Evolutionary conservation across 2,113 vertebrate species (phyloP).

Genomic region (Boleophthalmus pectinirostris): DNA sequence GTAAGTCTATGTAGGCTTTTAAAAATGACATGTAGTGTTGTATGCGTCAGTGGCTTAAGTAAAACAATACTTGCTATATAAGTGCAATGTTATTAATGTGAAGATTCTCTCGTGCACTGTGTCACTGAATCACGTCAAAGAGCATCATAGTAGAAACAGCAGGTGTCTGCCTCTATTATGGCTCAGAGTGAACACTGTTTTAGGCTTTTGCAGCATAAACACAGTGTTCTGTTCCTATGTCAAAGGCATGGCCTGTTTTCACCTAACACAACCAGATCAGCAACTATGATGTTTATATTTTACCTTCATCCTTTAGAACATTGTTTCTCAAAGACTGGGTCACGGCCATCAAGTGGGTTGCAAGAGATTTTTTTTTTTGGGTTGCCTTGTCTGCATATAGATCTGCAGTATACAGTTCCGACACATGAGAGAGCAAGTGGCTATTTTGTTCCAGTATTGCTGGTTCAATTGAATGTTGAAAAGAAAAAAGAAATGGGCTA

Average conservation of each 20-base stretch:
- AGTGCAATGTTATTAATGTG: not conserved
- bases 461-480: no score
- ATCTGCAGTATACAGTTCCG: no score
- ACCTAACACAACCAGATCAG: not conserved
- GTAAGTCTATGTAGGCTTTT: not conserved
- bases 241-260: slow-evolving; percentile 4
- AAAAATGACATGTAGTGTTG: not conserved
- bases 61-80: not conserved
- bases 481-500: no score
- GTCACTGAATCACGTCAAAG: not conserved
- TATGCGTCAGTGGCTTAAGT: not conserved
- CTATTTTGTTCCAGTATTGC: no score
- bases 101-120: not conserved
- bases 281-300: not conserved
- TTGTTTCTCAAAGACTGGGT: no score
- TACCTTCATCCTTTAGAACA: not conserved
- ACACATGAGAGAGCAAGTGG: no score
- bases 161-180: slow-evolving; percentile 31
- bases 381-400: no score
- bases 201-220: slow-evolving; percentile 8
- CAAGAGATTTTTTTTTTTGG: no score
- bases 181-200: not conserved
- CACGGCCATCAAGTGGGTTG: no score
- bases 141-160: slow-evolving; percentile 7
- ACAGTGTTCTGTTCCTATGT: not conserved